Evolutionary conservation across 1,140 invertebrate species (phyloP), one percentile per base, ranked within the genome.

Genomic region (Drosophila asahinai): DNA sequence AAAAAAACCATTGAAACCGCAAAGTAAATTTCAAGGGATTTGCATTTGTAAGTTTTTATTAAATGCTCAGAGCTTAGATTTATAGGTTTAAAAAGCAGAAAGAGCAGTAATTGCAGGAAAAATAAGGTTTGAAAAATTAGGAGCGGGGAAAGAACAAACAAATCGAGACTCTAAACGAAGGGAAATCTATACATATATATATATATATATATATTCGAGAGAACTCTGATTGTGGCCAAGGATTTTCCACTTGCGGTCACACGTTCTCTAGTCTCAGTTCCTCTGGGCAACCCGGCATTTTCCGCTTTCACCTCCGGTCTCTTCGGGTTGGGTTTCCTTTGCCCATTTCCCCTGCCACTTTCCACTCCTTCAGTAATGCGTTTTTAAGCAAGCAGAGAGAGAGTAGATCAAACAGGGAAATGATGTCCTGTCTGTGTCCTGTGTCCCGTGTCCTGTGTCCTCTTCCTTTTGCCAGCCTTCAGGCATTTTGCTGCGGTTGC

Each of bases 211-310:
- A 36, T 36, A 71, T 45, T 7, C 0, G 60, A 60, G 55, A 60
- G 55, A 65, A 79, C 54, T 79, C 76, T 72, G 77, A 65, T 79
- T 79, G 76, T 79, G 76, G 77, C 43, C 63, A 40, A 78, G 81
- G 77, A 77, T 81, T 89, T 81, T 81, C 65, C 70, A 73, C 73
- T 89, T 89, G 81, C 61, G 84, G 84, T 89, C 81, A 72, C 51
- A 47, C 40, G 17, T 57, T 40, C n/a, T 49, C n/a, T n/a, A n/a
- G n/a, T 33, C 15, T 25, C n/a, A 1, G 36, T 15, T 55, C 14
- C 4, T 19, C 25, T 51, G n/a, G 48, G 48, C 48, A 51, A 51
- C 48, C 48, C 48, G 25, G 48, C 14, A 33, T 38, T 55, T 38
- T 48, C 64, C 19, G 11, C 38, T 42, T 40, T 40, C 15, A 68